A percentile compares a stretch with the other conserved stretches of the same genome.
Evolutionary conservation across 2,888 invertebrate genomes (phyloP).

Genomic region (Idaea straminata): DNA sequence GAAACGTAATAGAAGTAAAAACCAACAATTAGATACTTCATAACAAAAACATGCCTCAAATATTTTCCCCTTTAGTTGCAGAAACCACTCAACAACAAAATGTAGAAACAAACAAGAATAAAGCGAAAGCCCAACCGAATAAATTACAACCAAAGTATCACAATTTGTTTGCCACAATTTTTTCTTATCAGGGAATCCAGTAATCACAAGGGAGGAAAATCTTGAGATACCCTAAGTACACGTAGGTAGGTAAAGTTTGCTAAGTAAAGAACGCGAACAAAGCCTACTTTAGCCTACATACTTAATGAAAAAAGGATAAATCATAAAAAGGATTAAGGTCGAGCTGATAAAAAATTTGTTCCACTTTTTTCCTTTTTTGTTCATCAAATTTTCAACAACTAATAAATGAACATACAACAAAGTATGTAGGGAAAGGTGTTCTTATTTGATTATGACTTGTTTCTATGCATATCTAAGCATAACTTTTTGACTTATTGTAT

Average conservation of each 20-base stretch:
- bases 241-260: not conserved
- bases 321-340: not conserved
- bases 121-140: not conserved
- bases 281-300: too few species aligned
- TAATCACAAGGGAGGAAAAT: not conserved
- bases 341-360: not conserved
- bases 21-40: too few species aligned
- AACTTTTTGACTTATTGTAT: too few species aligned
- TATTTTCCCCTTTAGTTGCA: not conserved
- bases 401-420: not conserved
- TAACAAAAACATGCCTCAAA: too few species aligned
- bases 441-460: too few species aligned
- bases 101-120: not conserved
- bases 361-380: not conserved
- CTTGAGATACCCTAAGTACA: not conserved
- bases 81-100: not conserved
- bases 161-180: not conserved
- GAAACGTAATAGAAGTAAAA: too few species aligned
- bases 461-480: too few species aligned
- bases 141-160: not conserved
- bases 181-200: not conserved
- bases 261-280: not conserved
- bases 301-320: too few species aligned
- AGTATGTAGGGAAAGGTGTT: not conserved
- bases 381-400: not conserved